A percentile compares a stretch with the other conserved stretches of the same genome.
phyloP scores from a whole-genome alignment of 2,888 invertebrate species.

The Metallyticus violacea region DNA sequence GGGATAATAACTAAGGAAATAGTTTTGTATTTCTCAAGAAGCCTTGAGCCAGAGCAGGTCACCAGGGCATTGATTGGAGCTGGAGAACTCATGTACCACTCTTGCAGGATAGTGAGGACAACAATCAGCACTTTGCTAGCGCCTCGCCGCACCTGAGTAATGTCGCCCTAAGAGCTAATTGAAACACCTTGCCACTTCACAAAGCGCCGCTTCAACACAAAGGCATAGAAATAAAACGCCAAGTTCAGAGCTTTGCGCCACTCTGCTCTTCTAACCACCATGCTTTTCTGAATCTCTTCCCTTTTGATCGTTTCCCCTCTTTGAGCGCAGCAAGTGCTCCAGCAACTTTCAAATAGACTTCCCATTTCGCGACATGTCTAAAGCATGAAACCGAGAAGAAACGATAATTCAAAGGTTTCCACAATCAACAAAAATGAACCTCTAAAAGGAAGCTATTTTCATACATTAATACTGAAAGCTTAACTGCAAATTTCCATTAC shows the following conservation, averaged over 20 bases:
- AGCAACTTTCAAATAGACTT: background rate
- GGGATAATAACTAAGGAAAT: no score
- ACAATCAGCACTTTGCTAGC: background rate
- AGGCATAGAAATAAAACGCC: background rate
- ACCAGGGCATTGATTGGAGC: no score
- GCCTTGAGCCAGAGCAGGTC: no score
- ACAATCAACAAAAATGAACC: background rate
- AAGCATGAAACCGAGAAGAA: no score
- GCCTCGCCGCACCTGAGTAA: background rate
- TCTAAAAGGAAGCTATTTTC: background rate
- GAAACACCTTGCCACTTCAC: background rate
- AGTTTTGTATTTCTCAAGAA: no score
- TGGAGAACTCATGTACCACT: background rate
- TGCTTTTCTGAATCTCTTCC: background rate
- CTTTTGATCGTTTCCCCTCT: background rate
- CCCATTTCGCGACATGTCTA: background rate
- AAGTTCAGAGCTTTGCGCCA: background rate
- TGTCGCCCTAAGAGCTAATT: background rate
- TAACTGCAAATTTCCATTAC: background rate
- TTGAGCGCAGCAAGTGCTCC: background rate
- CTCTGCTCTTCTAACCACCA: background rate
- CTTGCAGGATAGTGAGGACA: background rate
- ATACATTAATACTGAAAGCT: background rate
- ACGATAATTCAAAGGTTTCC: background rate
- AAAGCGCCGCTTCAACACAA: background rate